A percentile compares a stretch with the other conserved stretches of the same genome.
phyloP scores from a whole-genome alignment of 2,888 invertebrate genomes.

The Stenichneumon culpator region DNA sequence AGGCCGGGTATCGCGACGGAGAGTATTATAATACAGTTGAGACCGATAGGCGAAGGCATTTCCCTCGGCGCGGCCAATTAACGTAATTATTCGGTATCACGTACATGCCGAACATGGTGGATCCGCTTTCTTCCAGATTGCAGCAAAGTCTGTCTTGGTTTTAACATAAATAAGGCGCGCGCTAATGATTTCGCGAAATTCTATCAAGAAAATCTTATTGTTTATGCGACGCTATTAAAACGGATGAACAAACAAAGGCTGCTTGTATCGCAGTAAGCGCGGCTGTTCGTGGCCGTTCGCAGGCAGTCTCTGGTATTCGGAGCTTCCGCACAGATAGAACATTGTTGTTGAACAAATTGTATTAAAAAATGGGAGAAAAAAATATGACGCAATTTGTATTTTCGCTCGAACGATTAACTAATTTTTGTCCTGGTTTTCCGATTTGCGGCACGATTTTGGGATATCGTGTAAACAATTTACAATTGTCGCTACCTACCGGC shows the following conservation, averaged over 20 bases:
- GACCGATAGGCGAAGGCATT: conserved; percentile 19
- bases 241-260: not conserved
- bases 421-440: too few species aligned
- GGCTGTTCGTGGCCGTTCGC: too few species aligned
- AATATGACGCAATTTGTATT: too few species aligned
- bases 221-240: not conserved
- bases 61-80: conserved; percentile 37
- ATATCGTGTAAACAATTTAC: too few species aligned
- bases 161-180: conserved; percentile 13
- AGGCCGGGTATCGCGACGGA: conserved; percentile 6
- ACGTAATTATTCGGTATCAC: conserved; percentile 52
- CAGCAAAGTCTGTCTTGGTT: conserved; percentile 16
- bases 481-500: too few species aligned
- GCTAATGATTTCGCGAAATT: conserved; percentile 2
- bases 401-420: too few species aligned
- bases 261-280: not conserved
- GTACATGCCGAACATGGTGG: conserved; percentile 29
- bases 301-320: too few species aligned
- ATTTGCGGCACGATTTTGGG: too few species aligned
- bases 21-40: conserved; percentile 12
- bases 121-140: not conserved
- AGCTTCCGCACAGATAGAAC: too few species aligned
- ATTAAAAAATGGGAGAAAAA: too few species aligned
- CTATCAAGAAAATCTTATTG: not conserved
- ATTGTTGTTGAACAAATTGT: too few species aligned